Evolutionary conservation across 2,113 vertebrate genomes (phyloP).

Genomic region (Mesembrinibis cayennensis): DNA sequence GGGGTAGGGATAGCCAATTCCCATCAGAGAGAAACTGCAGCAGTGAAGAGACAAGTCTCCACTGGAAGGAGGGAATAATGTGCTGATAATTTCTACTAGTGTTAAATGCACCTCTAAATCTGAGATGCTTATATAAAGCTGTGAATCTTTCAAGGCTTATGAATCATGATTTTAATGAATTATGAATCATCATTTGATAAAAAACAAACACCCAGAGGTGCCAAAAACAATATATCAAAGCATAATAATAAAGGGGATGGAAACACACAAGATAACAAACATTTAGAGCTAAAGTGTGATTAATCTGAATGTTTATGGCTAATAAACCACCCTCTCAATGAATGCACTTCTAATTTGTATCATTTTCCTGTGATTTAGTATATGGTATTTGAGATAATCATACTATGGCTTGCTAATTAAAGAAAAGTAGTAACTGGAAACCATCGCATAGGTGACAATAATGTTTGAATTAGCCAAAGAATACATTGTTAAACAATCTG

Average conservation of each 20-base stretch:
- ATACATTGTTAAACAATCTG: not conserved
- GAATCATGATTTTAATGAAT: not conserved
- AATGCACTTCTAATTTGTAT: not conserved
- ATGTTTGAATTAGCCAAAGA: not conserved
- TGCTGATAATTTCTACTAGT: not conserved
- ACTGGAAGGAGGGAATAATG: not conserved
- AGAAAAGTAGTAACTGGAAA: not conserved
- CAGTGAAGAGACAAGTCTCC: not conserved
- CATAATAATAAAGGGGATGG: not conserved
- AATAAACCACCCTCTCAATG: not conserved
- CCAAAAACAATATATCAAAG: not conserved
- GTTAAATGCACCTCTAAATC: not conserved
- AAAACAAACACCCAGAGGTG: not conserved
- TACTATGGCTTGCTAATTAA: not conserved
- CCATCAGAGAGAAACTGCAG: not conserved
- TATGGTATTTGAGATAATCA: not conserved
- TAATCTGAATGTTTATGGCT: not conserved
- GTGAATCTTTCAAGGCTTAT: not conserved
- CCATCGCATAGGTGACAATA: not conserved
- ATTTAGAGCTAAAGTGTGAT: not conserved
- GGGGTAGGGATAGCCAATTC: not conserved
- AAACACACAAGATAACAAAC: not conserved
- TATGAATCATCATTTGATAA: not conserved
- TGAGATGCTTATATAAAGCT: not conserved
- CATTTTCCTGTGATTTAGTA: not conserved